These are phyloP conservation scores for Parotia lawesii DNA, from an alignment of 2,113 vertebrate genomes.

Conservation along the genomic window DNA sequence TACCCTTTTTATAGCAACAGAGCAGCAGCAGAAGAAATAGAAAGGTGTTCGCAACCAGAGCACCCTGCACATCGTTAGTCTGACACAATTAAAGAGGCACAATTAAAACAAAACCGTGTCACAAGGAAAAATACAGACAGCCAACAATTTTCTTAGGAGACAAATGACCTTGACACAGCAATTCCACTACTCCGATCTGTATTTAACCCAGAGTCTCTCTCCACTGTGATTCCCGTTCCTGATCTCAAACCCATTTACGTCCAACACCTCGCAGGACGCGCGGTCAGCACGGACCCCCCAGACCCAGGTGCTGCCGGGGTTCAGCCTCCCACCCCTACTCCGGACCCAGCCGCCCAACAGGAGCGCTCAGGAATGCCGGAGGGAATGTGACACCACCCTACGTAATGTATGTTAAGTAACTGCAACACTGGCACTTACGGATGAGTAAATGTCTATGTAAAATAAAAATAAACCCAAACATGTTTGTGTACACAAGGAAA, in stretches of 20 bases:
- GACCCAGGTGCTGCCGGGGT: not conserved
- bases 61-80: not conserved
- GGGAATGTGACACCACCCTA: not conserved
- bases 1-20: not conserved
- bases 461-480: not conserved
- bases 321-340: not conserved
- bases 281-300: accelerated
- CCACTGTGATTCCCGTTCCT: not conserved
- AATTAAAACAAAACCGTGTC: constrained; percentile 13
- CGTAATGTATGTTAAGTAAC: not conserved
- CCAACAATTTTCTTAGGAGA: not conserved
- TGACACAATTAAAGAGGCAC: not conserved
- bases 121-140: not conserved
- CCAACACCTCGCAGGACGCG: accelerated
- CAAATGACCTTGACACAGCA: constrained; percentile 25
- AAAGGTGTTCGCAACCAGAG: not conserved
- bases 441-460: not conserved
- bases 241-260: not conserved
- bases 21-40: not conserved
- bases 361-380: not conserved
- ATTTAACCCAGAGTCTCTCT: not conserved
- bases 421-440: not conserved
- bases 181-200: not conserved
- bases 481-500: not conserved
- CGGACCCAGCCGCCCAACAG: not conserved